phyloP scores from a whole-genome alignment of 1,140 invertebrate genomes.

The Microvelia longipes region DNA sequence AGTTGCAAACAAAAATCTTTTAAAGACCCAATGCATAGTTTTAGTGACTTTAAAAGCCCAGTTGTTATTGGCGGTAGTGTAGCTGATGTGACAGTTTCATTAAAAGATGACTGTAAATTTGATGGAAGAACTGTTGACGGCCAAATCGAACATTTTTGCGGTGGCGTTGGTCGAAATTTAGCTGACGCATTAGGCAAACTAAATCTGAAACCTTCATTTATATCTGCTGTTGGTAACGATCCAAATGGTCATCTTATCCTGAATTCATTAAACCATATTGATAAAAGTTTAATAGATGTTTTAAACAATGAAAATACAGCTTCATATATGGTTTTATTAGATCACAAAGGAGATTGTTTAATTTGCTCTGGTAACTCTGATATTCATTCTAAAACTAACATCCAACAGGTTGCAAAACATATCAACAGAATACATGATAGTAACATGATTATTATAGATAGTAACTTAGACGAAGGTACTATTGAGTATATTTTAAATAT shows the following conservation, averaged over 20 bases:
- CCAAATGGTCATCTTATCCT: constrained; percentile 24
- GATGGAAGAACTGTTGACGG: constrained; percentile 63
- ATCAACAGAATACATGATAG: neutral
- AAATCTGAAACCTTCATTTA: constrained; percentile 43
- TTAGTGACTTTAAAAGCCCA: constrained; percentile 11
- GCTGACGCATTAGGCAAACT: constrained; percentile 66
- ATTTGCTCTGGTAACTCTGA: neutral
- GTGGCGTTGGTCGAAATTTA: constrained; percentile 84
- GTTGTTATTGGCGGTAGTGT: constrained; percentile 65
- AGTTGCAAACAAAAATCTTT: constrained; percentile 1
- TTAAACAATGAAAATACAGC: neutral
- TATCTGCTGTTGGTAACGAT: constrained; percentile 70
- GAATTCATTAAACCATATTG: constrained; percentile 18
- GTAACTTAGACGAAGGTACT: neutral
- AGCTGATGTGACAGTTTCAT: constrained; percentile 53
- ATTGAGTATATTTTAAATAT: neutral
- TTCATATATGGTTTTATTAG: neutral
- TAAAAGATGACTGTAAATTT: constrained; percentile 38
- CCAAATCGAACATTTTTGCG: constrained; percentile 44
- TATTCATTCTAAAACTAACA: neutral
- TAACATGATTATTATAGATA: neutral
- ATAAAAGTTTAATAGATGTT: neutral
- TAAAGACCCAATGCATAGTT: constrained; percentile 3
- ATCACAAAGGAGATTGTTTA: neutral
- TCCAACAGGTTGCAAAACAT: neutral